Evolutionary conservation across 2,113 vertebrate genomes (phyloP).

Genomic region (Menura novaehollandiae): DNA sequence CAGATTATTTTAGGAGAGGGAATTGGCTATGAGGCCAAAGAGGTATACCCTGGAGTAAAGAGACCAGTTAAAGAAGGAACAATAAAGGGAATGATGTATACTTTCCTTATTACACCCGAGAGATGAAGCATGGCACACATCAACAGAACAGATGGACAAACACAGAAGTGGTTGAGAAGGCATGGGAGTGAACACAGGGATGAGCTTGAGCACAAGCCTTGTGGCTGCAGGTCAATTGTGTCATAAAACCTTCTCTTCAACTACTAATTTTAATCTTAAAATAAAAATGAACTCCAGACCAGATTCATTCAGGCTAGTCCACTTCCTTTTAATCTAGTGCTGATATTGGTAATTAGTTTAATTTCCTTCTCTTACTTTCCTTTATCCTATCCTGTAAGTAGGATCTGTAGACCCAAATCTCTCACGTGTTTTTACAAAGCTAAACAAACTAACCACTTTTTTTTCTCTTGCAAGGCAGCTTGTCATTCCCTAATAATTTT

Average conservation of each 20-base stretch:
- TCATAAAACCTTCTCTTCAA: not conserved
- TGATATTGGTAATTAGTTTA: constrained; percentile 3
- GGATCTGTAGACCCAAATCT: not conserved
- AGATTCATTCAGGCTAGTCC: not conserved
- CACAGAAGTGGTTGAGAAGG: not conserved
- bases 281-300: not conserved
- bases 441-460: not conserved
- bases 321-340: not conserved
- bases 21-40: not conserved
- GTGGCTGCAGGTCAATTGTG: not conserved
- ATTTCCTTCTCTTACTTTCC: not conserved
- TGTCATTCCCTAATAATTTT: not conserved
- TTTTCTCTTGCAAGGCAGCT: not conserved
- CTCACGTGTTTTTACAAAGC: not conserved
- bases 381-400: not conserved
- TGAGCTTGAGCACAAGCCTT: not conserved
- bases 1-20: not conserved
- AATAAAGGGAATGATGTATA: not conserved
- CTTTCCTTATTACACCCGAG: not conserved
- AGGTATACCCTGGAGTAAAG: not conserved
- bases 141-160: not conserved
- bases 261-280: not conserved
- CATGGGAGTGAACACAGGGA: not conserved
- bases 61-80: not conserved
- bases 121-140: not conserved